Evolutionary conservation across 2,888 invertebrate species (phyloP).

Genomic region (Sthenelais limicola): DNA sequence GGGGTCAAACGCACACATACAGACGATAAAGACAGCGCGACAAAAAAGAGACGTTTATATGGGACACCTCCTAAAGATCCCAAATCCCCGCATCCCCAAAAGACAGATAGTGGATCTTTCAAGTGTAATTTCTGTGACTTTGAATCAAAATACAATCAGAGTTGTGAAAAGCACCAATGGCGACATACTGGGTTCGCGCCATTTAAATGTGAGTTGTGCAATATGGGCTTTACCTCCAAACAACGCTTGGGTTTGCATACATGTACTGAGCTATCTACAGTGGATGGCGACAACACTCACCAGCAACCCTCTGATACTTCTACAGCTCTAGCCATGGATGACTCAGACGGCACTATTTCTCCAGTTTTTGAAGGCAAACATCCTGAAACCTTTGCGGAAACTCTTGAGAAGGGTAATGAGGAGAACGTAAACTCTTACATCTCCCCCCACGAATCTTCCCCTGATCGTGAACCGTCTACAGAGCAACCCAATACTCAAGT

Average conservation of each 20-base stretch:
- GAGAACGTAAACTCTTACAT: too few species aligned
- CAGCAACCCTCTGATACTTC: too few species aligned
- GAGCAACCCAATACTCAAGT: too few species aligned
- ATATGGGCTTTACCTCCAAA: not conserved
- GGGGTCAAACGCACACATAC: not conserved
- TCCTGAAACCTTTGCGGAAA: too few species aligned
- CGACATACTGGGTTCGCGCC: constrained; percentile 16
- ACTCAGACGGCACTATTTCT: too few species aligned
- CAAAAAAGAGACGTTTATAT: not conserved
- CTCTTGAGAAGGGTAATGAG: too few species aligned
- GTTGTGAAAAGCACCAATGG: constrained; percentile 8
- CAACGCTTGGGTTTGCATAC: not conserved
- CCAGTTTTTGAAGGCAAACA: not conserved
- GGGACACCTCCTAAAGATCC: constrained; percentile 9
- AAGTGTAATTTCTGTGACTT: constrained; percentile 22
- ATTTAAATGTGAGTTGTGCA: constrained; percentile 5
- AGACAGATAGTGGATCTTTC: not conserved
- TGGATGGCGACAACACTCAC: not conserved
- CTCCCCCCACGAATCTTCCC: too few species aligned
- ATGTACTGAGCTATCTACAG: not conserved
- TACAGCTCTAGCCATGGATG: too few species aligned
- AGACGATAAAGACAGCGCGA: not conserved
- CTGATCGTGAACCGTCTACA: too few species aligned
- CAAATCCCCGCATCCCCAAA: constrained; percentile 1
- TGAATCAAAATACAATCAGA: constrained; percentile 11